Conservation (phyloP, 2,888 invertebrate species). For the Abscondita cerata region DNA sequence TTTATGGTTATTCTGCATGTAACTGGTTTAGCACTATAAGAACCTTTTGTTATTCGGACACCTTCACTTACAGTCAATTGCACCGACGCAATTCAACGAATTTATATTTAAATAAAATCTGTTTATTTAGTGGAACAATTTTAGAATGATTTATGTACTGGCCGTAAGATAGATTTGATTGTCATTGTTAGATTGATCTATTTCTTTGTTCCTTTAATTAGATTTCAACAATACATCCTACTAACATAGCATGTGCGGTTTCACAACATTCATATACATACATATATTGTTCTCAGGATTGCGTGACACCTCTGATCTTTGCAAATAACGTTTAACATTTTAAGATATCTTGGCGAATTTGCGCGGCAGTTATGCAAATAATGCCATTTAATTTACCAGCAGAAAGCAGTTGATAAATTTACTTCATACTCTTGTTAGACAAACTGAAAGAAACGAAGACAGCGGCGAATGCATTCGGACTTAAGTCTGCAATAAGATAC, state of each 20-base stretch:
- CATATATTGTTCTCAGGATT: not conserved
- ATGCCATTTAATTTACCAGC: conserved; percentile 25
- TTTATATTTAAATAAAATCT: not conserved
- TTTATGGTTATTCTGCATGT: too few relatives aligned
- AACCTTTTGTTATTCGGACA: not conserved
- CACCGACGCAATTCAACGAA: not conserved
- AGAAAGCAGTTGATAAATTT: conserved; percentile 46
- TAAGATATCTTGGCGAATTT: conserved; percentile 13
- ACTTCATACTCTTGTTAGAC: conserved; percentile 49
- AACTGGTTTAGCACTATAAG: too few relatives aligned
- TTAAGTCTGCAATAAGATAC: conserved; percentile 48
- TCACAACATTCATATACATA: not conserved
- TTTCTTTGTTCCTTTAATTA: too few relatives aligned
- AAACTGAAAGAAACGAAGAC: conserved; percentile 47
- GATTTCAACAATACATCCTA: too few relatives aligned
- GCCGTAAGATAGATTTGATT: too few relatives aligned
- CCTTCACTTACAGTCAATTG: not conserved
- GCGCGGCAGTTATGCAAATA: conserved; percentile 26
- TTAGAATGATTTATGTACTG: too few relatives aligned
- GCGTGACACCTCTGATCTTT: not conserved
- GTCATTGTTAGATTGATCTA: too few relatives aligned
- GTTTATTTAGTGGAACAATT: too few relatives aligned
- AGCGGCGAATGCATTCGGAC: conserved; percentile 43
- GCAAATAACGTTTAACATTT: conserved; percentile 5
- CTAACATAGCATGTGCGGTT: too few relatives aligned